Evolutionary conservation across 2,888 invertebrate species (phyloP), one percentile per base, ranked within the genome.

Genomic region (Coelinius sp.): DNA sequence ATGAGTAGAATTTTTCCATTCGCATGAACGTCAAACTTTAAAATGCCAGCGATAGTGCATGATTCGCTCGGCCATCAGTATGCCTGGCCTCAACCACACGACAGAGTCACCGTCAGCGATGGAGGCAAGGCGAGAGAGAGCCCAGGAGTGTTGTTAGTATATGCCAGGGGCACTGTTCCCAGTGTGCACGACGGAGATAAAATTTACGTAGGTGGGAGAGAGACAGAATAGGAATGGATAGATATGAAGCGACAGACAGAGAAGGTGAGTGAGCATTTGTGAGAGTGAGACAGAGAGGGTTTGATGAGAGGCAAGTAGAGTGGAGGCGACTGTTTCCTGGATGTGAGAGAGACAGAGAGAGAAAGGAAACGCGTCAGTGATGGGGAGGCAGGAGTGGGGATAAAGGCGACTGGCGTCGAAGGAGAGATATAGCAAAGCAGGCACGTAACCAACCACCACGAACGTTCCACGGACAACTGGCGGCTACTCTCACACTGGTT

Each of bases 31-130:
- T 59, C 59, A 20, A 35, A 59, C 31, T 59, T 59, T 59, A 59
- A 31, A 59, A 35, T 35, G 20, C 59, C 59, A 59, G 35, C 10
- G 35, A 35, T 59, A 71, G 31, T 59, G 71, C 49, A 66, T 71
- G 71, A 79, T 77, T 75, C 75, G 78, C 76, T 80, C 74, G 79
- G 80, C 80, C 82, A 81, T 80, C 76, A 80, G 78, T 77, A 81
- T 75, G 79, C 74, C 41, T 71, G 74, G 73, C 69, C 75, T 75
- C 75, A 64, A 76, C 76, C 73, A 72, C 73, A 72, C 75, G 72
- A 70, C 71, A 68, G 76, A 72, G 74, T 68, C 71, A 69, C 70
- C 70, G 62, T 64, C 59, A 56, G 73, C 75, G 62, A 67, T 31
- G 68, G 69, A 68, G 63, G 69, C 59, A 66, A 73, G 63, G 70